Base-by-base conservation (phyloP, 53 echinoderm and acorn worm species). In the Holothuria scabra region DNA sequence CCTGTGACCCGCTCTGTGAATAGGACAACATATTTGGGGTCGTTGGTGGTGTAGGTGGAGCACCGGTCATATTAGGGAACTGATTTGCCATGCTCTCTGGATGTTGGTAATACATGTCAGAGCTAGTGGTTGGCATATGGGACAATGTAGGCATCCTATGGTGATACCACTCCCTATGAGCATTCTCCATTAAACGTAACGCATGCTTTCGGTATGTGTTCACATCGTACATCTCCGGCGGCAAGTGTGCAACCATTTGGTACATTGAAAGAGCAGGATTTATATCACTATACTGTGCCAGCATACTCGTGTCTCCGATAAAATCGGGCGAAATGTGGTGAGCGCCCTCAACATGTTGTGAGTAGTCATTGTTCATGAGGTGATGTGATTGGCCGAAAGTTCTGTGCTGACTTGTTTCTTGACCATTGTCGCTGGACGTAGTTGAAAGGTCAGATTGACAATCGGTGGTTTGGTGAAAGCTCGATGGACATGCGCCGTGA, bases 181-280 rank as follows among this genome's bases (percentile, higher is more conserved):
- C 88, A 26, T 86, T 90, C 30, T 89, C 91, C 87, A 88, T 92
- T 49, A 92, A 32, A 58, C 90, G 86, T 74, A 93, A 74, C 65
- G 93, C 96, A 60, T 96, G 96, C 59, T 93, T 93, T 16, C 96
- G 92, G 49, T 93, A 96, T n/a, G 93, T 93, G 38, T 91, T 91
- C 29, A 90, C 92, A 63, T 96, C 96, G 84, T 96, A 96, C 96
- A 96, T 96, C 64, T 96, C 96, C 1, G 96, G 96, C 1, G 96
- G 96, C 12, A 96, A 86, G 60, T 96, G 96, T 23, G 96, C 93
- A 24, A 96, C 91, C 96, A 96, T 96, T 80, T 96, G 96, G 64
- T 96, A 96, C 96, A 96, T 96, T 25, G 93, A 93, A 56, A 96
- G 60, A 29, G 93, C 91, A 26, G 90, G 90, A 58, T 93, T 84